phyloP scores from a whole-genome alignment of 2,888 invertebrate genomes.

The Eupeodes latifasciatus region DNA sequence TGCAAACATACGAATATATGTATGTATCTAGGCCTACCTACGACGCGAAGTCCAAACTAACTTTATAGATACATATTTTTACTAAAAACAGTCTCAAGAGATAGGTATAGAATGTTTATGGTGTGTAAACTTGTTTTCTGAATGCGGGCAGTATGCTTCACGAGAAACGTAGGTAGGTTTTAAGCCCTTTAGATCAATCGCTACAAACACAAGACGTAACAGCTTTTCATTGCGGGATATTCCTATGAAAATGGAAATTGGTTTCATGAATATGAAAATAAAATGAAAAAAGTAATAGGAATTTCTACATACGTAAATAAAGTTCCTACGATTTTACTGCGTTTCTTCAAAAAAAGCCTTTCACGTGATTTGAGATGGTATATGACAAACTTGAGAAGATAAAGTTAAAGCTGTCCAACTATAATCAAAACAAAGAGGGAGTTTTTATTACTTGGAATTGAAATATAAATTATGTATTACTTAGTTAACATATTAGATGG shows the following conservation, averaged over 20 bases:
- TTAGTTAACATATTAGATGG: too few relatives aligned
- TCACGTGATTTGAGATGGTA: neutral
- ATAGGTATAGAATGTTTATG: conserved; percentile 8
- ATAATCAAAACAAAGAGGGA: neutral
- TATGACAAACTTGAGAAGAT: neutral
- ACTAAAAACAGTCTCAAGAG: conserved; percentile 31
- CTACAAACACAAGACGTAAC: conserved; percentile 42
- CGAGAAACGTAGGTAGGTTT: conserved; percentile 53
- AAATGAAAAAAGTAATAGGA: conserved; percentile 41
- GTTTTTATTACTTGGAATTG: neutral
- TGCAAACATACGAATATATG: neutral
- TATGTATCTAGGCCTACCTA: neutral
- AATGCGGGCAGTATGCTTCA: conserved; percentile 37
- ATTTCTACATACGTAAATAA: conserved; percentile 54
- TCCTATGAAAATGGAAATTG: conserved; percentile 35
- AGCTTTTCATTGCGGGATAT: conserved; percentile 57
- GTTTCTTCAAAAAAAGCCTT: neutral
- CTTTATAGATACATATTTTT: neutral
- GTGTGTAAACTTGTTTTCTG: conserved; percentile 69
- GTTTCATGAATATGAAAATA: conserved; percentile 48
- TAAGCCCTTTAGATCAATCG: conserved; percentile 62
- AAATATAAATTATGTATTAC: too few relatives aligned
- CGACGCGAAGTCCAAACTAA: neutral
- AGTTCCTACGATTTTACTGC: conserved; percentile 11
- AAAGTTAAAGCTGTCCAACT: neutral